phyloP scores from a whole-genome alignment of 2,888 invertebrate genomes.

The Diplazon laetatorius region DNA sequence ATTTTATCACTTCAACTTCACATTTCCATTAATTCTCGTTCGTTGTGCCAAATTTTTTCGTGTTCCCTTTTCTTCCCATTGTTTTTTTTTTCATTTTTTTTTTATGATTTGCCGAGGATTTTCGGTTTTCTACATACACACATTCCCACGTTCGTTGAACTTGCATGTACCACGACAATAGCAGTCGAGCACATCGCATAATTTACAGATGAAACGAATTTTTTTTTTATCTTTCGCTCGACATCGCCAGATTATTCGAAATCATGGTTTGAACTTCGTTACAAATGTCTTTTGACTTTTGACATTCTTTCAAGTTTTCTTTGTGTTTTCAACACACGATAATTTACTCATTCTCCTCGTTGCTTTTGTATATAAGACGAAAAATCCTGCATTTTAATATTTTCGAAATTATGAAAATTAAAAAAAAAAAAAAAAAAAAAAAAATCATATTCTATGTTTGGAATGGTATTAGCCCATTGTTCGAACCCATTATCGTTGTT shows the following conservation, averaged over 20 bases:
- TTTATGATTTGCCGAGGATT: too few species aligned
- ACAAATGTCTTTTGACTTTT: not conserved
- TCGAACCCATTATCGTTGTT: too few species aligned
- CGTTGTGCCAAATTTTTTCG: slow-evolving; percentile 39
- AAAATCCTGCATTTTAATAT: not conserved
- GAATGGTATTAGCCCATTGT: too few species aligned
- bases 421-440: too few species aligned
- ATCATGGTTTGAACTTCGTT: slow-evolving; percentile 38
- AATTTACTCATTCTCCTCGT: too few species aligned
- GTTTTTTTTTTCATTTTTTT: too few species aligned
- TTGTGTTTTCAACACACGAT: too few species aligned
- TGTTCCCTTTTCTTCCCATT: slow-evolving; percentile 22
- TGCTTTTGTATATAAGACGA: slow-evolving; percentile 5
- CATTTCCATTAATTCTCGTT: slow-evolving; percentile 2
- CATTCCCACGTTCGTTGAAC: too few species aligned
- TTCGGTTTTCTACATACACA: too few species aligned
- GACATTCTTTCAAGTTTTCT: slow-evolving; percentile 8
- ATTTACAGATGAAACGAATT: slow-evolving; percentile 28
- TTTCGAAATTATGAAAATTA: slow-evolving; percentile 10
- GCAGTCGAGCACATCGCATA: slow-evolving; percentile 27
- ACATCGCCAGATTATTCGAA: slow-evolving; percentile 33
- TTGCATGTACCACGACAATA: slow-evolving; percentile 12
- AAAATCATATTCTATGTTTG: too few species aligned
- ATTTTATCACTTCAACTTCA: slow-evolving; percentile 48
- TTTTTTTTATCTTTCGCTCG: slow-evolving; percentile 39